Conservation (phyloP, 2,888 invertebrate genomes). For the Scaptomyza parva region DNA sequence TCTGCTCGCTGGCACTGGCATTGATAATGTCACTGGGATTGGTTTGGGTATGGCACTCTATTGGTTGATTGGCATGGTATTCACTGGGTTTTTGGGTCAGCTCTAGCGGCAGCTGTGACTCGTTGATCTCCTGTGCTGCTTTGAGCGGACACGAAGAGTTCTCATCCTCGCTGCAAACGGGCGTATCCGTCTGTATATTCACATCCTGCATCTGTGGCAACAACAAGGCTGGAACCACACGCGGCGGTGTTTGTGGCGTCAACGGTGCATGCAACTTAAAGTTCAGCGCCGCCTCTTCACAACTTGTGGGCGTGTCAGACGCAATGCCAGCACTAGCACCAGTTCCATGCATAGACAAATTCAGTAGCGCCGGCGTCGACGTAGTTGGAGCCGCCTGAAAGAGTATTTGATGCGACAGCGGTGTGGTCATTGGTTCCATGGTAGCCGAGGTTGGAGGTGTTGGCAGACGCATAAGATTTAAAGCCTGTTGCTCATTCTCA, state of each 20-base stretch:
- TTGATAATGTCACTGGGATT: conserved; percentile 62
- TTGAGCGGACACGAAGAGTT: conserved; percentile 70
- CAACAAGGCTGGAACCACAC: conserved; percentile 50
- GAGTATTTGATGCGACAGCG: conserved; percentile 66
- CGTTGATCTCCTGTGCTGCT: conserved; percentile 40
- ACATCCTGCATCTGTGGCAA: conserved; percentile 90
- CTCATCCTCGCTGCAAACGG: conserved; percentile 88
- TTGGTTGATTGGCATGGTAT: conserved; percentile 53
- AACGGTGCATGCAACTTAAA: conserved; percentile 66
- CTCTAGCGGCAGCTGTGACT: conserved; percentile 71
- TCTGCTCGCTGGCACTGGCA: conserved; percentile 47
- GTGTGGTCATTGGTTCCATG: conserved; percentile 67
- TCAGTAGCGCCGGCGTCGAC: conserved; percentile 54
- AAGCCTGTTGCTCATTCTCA: conserved; percentile 73
- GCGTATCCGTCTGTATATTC: conserved; percentile 93
- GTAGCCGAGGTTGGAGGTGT: conserved; percentile 82
- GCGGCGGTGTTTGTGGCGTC: conserved; percentile 77
- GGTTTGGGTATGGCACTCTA: conserved; percentile 72
- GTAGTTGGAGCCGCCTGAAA: conserved; percentile 63
- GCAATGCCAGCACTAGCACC: conserved; percentile 21
- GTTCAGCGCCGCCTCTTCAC: conserved; percentile 64
- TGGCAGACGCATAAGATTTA: conserved; percentile 81
- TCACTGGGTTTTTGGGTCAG: conserved; percentile 72
- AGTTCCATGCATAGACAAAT: conserved; percentile 68
- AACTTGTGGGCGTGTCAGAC: conserved; percentile 35